Conservation (phyloP, 2,888 invertebrate genomes). For the Ariolimax columbianus region DNA sequence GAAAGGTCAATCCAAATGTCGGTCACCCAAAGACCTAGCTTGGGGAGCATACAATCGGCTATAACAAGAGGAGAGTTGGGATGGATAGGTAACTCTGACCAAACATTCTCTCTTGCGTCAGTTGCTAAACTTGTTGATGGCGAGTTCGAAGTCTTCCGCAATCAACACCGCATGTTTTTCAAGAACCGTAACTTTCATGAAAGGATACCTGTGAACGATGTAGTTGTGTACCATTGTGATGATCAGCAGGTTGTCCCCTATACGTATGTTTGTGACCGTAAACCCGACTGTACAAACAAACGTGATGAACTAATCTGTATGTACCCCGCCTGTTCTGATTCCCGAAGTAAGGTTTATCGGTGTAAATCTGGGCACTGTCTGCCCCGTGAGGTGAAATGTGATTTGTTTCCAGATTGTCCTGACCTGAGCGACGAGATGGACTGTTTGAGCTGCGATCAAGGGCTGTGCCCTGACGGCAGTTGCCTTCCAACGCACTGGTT, state of each 20-base stretch:
- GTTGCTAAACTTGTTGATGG: not conserved
- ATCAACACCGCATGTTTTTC: not conserved
- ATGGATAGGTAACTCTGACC: not conserved
- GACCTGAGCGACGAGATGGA: not conserved
- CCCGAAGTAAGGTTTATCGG: not conserved
- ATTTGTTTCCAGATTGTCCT: constrained; percentile 16
- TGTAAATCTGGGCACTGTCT: not conserved
- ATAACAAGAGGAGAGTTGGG: not conserved
- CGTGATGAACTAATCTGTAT: not conserved
- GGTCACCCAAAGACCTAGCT: not conserved
- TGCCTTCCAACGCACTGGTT: constrained; percentile 13
- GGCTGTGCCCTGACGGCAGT: constrained; percentile 10
- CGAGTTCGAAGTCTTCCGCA: not conserved
- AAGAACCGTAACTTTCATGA: not conserved
- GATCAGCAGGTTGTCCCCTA: not conserved
- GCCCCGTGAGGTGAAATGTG: not conserved
- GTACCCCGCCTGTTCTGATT: not conserved
- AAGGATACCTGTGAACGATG: too few species aligned
- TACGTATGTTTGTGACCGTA: not conserved
- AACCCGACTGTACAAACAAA: not conserved
- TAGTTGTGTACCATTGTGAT: not conserved
- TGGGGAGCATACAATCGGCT: not conserved
- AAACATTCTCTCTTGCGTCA: not conserved
- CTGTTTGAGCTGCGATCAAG: constrained; percentile 10
- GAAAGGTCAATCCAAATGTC: not conserved